Base-by-base conservation (phyloP, 2,797 vertebrate genomes). In the Cephalopachus bancanus region DNA sequence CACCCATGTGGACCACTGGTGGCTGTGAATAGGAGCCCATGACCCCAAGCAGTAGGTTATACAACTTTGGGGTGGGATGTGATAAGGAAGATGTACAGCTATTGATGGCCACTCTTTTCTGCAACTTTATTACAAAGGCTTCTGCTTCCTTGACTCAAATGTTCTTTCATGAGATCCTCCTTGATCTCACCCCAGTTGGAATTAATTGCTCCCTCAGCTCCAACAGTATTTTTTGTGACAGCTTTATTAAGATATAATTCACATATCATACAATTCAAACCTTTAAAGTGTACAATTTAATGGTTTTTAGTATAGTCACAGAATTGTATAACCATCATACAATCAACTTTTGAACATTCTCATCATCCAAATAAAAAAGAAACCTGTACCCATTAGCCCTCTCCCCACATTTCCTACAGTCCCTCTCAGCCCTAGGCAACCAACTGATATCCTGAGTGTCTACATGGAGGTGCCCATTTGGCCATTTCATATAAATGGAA, bases 281-380 rank as follows among this genome's bases (percentile, higher is more conserved):
- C 55, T 69, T 92, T 81, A 37, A 67, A 76, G 24, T 83, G 24
- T 33, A 49, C 51, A 57, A 53, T 90, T 93, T 8, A 67, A 4
- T 67, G 44, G 4, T 0, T 83, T 74, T 96, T 64, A 10, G 12
- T 59, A 44, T 89, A 57, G 69, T 79, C n/a, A 33, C 22, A 15
- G 67, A 94, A 26, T 79, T 90, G 26, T 64, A 11, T 17, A 84
- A n/a, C 5, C 6, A 83, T 65, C 22, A 72, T 20, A 51, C 16
- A 65, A 12, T 75, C 33, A 87, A n/a, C 67, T 72, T 89, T 81
- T 76, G 30, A 87, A 93, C 11, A 92, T 75, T 69, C 96, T 79
- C 20, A 60, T 87, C 7, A 76, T 67, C 69, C 86, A 26, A 44
- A 16, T 62, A 55, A 89, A 91, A 49, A 55, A 89, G 89, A 49